Percentiles rank a stretch among this genome's conserved stretches.
phyloP scores from a whole-genome alignment of 2,113 vertebrate genomes.

The Ellobius talpinus region DNA sequence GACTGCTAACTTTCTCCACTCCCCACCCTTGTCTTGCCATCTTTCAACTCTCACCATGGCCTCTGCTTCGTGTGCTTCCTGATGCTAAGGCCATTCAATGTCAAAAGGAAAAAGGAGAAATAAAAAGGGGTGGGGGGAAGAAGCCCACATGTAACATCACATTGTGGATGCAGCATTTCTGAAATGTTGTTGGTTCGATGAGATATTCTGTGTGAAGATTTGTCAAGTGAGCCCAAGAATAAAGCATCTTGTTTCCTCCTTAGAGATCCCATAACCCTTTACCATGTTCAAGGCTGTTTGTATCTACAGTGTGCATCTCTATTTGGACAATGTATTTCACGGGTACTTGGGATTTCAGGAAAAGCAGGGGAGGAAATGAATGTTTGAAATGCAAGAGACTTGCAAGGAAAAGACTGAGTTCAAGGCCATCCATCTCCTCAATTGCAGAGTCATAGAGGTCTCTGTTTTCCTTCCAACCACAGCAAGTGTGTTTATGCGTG shows the following conservation, averaged over 20 bases:
- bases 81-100: conserved; percentile 48
- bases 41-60: conserved; percentile 72
- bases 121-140: fast-evolving
- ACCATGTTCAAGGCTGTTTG: background rate
- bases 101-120: conserved; percentile 24
- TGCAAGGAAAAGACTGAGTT: conserved; percentile 4
- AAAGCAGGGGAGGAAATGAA: background rate
- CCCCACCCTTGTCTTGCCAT: conserved; percentile 78
- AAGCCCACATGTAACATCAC: background rate
- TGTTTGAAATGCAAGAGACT: conserved; percentile 38
- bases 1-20: conserved; percentile 76
- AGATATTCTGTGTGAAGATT: conserved; percentile 1
- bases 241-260: background rate
- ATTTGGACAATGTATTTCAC: background rate
- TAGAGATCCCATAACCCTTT: background rate
- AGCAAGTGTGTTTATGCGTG: background rate
- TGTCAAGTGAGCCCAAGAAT: background rate
- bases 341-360: background rate
- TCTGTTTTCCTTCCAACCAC: background rate
- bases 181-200: conserved; percentile 18
- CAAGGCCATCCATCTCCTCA: background rate
- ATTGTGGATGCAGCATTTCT: conserved; percentile 37
- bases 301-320: background rate
- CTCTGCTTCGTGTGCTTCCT: conserved; percentile 23
- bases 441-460: background rate